Percentiles rank a stretch among this genome's conserved stretches.
These are phyloP conservation scores for Dromaius novaehollandiae DNA, from an alignment of 2,113 vertebrate species.

Conservation along the genomic window DNA sequence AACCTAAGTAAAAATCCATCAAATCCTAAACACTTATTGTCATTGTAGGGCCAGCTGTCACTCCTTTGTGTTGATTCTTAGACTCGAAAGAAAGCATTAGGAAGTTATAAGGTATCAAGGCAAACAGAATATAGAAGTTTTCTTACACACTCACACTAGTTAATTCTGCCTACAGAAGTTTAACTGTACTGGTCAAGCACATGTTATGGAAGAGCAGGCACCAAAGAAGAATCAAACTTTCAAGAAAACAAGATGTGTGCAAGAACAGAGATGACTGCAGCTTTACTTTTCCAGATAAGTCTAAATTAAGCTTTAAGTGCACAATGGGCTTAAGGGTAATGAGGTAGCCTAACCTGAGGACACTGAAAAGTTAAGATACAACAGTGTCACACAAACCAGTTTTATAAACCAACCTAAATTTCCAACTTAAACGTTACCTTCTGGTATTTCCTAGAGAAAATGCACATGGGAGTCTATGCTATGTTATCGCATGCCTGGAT, in stretches of 20 bases:
- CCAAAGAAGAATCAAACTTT: background rate
- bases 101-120: background rate
- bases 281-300: background rate
- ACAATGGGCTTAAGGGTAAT: background rate
- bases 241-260: background rate
- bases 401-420: background rate
- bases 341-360: background rate
- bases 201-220: background rate
- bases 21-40: background rate
- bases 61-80: background rate
- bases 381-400: background rate
- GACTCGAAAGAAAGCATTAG: background rate
- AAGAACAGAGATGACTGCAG: background rate
- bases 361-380: background rate
- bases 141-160: background rate
- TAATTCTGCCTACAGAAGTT: background rate
- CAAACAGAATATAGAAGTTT: background rate
- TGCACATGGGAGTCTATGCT: background rate
- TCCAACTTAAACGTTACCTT: background rate
- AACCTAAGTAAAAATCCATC: background rate
- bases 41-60: background rate
- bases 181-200: background rate
- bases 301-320: background rate
- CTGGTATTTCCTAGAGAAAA: background rate
- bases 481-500: background rate